A percentile compares a stretch with the other conserved stretches of the same genome.
phyloP scores from a whole-genome alignment of 2,113 vertebrate genomes.

The Esox niger region DNA sequence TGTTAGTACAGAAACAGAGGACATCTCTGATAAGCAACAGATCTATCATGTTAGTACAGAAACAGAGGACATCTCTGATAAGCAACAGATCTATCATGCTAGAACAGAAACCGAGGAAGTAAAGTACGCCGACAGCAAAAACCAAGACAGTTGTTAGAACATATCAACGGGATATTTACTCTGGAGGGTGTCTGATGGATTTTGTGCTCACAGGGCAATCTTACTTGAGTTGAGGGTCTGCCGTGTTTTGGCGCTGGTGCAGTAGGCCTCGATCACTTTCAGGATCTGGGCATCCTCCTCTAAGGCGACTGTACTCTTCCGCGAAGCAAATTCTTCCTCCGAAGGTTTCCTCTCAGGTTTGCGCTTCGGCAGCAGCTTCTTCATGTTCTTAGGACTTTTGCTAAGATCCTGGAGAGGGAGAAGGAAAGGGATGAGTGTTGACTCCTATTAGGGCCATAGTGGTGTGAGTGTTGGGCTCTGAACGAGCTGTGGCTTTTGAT shows the following conservation, averaged over 20 bases:
- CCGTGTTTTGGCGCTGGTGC: slow-evolving; percentile 95
- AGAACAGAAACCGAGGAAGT: not conserved
- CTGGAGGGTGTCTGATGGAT: too few species aligned
- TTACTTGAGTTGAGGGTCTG: slow-evolving; percentile 98
- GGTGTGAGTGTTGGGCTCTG: not conserved
- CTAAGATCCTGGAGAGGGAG: slow-evolving; percentile 80
- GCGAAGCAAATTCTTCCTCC: slow-evolving; percentile 89
- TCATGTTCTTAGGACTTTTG: slow-evolving; percentile 96
- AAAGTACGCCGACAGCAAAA: not conserved
- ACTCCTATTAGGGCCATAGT: not conserved
- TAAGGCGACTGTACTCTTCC: slow-evolving; percentile 95
- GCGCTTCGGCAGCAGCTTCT: slow-evolving; percentile 94
- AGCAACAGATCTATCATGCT: not conserved
- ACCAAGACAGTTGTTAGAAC: not conserved
- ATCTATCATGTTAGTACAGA: not conserved
- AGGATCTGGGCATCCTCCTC: slow-evolving; percentile 98
- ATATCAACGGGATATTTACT: too few species aligned
- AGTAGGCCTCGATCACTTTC: slow-evolving; percentile 98
- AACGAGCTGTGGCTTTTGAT: too few species aligned
- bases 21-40: too few species aligned
- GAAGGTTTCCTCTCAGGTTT: slow-evolving; percentile 96
- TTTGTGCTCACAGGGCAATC: slow-evolving; percentile 33
- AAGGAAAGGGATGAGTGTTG: not conserved
- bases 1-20: not conserved
- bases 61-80: not conserved